Base-by-base conservation (phyloP, 2,888 invertebrate genomes). In the Seira ritae region DNA sequence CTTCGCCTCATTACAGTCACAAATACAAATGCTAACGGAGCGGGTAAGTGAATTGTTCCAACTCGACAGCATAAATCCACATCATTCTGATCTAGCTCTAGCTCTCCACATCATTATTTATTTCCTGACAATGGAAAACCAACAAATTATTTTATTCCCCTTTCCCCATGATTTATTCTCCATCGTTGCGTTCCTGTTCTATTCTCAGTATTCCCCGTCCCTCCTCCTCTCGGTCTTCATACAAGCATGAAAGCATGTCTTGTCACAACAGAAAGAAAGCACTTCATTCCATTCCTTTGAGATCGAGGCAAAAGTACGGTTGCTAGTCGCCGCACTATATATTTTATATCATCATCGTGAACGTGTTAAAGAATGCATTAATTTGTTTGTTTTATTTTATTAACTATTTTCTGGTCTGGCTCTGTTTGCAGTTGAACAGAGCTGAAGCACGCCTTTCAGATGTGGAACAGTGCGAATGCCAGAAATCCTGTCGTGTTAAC, bases 391-490 rank as follows among this genome's bases (percentile, higher is more conserved):
- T 31, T 31, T 31, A 31, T 31, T 2, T 31, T 2, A 31, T 31
- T 2, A 31, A 31, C 31, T 31, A 2, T 31, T 8, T 31, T 31
- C 8, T 31, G 3, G 31, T 31, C 31, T 55, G 92, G 88, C 4
- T 24, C 17, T 66, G 15, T 17, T 87, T 89, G 15, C 92, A 97
- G 96, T 93, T 97, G 92, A 94, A 94, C 91, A 94, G 94, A 90
- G 94, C 96, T 88, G 96, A 97, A 91, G 93, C 94, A 90, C 93
- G 95, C 89, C 93, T 96, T 91, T 92, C 93, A 90, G 93, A 94
- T 90, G 93, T 96, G 90, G 96, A 97, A 92, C 94, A 95, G 91
- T 97, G 97, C 91, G 96, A 97, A 92, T 97, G 97, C 92, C 95
- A 95, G 92, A 96, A 95, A 92, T 95, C 96, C 87, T 97, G 97